Base-by-base conservation (phyloP, 2,113 vertebrate species). In the Sturnira hondurensis region DNA sequence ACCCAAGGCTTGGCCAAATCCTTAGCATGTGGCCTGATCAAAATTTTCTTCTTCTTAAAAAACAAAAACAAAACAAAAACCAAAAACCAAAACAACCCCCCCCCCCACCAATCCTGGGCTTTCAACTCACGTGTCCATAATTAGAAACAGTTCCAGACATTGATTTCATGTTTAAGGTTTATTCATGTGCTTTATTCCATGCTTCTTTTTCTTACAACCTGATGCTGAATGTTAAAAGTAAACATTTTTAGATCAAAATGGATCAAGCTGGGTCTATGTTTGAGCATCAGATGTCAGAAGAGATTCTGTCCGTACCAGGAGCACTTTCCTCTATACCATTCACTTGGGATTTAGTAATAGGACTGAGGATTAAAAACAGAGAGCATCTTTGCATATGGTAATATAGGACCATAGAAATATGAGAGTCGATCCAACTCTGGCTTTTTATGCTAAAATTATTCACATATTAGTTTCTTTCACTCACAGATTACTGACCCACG, bases 41-140 rank as follows among this genome's bases (percentile, higher is more conserved):
- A 71, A 91, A 91, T 28, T 78, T 73, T 91, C 20, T 91, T 45
- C n/a, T 89, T 67, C 86, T 73, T 92, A 52, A 77, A 65, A 31
- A 83, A 61, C 19, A 36, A 43, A 58, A 58, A 20, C 28, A 65
- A 11, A 68, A 31, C 56, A 24, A 11, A 54, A 54, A 58, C 7
- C 4, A 7, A 26, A 4, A 80, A 33, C 15, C 7, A 81, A 56
- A 61, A 47, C 16, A 33, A 41, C n/a, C 26, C 26, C 54, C n/a
- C 26, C 26, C 54, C 56, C 26, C 26, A 1, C 22, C 41, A 94
- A 41, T 4, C 20, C 45, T 41, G 4, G 81, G n/a, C 12, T 95
- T 89, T 80, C 33, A 90, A 33, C 11, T 96, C 31, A 7, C 61
- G 4, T 41, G 50, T 68, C 31, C 15, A 74, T 76, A 74, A 36